Evolutionary conservation across 2,113 vertebrate genomes (phyloP), one percentile per base, ranked within the genome.

Genomic region (Sceloporus undulatus): DNA sequence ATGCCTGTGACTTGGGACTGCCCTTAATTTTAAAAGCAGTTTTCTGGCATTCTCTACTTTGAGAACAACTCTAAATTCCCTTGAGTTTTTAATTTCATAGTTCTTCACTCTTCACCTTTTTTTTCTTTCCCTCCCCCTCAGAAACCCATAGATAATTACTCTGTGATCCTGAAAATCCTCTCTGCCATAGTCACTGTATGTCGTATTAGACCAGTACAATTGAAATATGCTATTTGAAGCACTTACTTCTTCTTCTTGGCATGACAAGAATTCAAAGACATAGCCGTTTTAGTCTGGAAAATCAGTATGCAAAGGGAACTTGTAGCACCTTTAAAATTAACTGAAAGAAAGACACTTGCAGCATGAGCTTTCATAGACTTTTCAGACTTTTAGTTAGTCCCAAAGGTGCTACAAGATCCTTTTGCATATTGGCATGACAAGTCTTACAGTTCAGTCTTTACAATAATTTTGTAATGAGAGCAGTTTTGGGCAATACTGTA

Each of bases 171-270:
- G 42, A 54, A 88, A 70, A 25, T 70, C 40, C 70, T 84, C 42
- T 65, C 73, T 77, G 42, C 29, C 65, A 71, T 71, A 38, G 54
- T 73, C 25, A 56, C 59, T 6, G 83, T 48, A 65, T 62, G 25
- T 76, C 11, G 52, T 71, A 70, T n/a, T 70, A 48, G 56, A 29
- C 56, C 76, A 34, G 56, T 77, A 5, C 9, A 86, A 68, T 9
- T 21, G 29, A 66, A 76, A 42, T 84, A 84, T 3, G 4, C 42
- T 54, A 23, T 68, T 68, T 78, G 62, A 79, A 79, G 85, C 40
- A 87, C 79, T 85, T 85, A 85, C 62, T 82, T 82, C 62, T 48
- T 34, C 62, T 82, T 82, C 48, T 48, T 48, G 48, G 5, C 48
- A 48, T 48, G 48, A 48, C 48, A 48, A 48, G 48, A 48, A 48